Conservation (phyloP, 2,888 invertebrate species). For the Coleophora deauratella region DNA sequence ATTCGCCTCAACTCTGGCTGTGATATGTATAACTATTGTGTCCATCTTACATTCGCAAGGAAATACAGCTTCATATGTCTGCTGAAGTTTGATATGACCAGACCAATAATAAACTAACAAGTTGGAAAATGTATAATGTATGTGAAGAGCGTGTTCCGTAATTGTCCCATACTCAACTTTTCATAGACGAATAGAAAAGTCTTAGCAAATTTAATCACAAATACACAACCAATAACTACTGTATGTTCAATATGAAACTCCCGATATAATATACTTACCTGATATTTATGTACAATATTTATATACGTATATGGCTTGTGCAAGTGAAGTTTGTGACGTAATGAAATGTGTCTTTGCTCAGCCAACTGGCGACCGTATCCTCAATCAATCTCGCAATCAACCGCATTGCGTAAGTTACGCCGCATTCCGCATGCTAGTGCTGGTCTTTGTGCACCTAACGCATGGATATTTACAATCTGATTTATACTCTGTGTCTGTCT, state of each 20-base stretch:
- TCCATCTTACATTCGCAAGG: conserved; percentile 27
- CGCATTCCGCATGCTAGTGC: conserved; percentile 48
- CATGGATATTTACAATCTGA: conserved; percentile 48
- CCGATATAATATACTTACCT: too few relatives aligned
- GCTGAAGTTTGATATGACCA: conserved; percentile 5
- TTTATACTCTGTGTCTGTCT: conserved; percentile 22
- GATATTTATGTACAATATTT: neutral
- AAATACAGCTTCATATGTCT: conserved; percentile 26
- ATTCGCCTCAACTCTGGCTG: too few relatives aligned
- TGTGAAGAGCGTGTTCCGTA: too few relatives aligned
- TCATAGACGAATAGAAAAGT: too few relatives aligned
- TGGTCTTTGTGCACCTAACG: conserved; percentile 53
- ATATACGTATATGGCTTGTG: conserved; percentile 38
- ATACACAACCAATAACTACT: too few relatives aligned
- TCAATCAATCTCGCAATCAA: conserved; percentile 94
- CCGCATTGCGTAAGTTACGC: conserved; percentile 91
- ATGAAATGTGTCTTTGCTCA: conserved; percentile 76
- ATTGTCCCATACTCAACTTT: too few relatives aligned
- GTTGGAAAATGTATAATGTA: too few relatives aligned
- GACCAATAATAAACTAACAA: too few relatives aligned
- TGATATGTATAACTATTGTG: conserved; percentile 15
- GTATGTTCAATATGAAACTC: too few relatives aligned
- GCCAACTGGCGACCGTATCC: conserved; percentile 94
- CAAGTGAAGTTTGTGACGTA: conserved; percentile 64
- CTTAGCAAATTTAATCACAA: too few relatives aligned